A percentile compares a stretch with the other conserved stretches of the same genome.
phyloP scores from a whole-genome alignment of 2,113 vertebrate genomes.

The Hylia prasina region DNA sequence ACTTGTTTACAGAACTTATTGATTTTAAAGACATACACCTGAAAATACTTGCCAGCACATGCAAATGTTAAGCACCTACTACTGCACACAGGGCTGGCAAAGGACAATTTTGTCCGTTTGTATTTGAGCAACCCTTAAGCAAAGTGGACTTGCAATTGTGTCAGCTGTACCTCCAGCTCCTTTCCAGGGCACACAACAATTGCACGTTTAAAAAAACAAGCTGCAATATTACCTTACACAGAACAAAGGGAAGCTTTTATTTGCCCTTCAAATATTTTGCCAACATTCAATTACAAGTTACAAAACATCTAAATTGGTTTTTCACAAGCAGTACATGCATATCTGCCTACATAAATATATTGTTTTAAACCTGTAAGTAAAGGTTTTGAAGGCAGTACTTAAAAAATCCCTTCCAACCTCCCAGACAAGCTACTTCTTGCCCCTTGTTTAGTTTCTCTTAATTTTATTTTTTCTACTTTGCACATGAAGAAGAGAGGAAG shows the following conservation, averaged over 20 bases:
- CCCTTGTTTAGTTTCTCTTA: neutral
- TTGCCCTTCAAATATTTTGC: neutral
- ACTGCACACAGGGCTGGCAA: neutral
- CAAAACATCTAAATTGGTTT: neutral
- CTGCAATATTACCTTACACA: accelerated
- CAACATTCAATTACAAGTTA: neutral
- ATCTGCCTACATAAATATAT: neutral
- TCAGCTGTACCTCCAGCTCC: neutral
- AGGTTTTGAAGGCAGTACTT: neutral
- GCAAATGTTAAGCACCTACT: neutral
- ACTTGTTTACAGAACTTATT: neutral
- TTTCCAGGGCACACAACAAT: neutral
- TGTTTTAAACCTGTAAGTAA: neutral
- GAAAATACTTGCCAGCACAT: neutral
- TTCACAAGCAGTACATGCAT: neutral
- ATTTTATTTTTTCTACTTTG: neutral
- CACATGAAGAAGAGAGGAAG: neutral
- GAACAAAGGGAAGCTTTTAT: neutral
- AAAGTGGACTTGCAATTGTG: neutral
- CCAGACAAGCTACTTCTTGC: neutral
- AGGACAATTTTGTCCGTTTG: neutral
- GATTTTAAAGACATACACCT: neutral
- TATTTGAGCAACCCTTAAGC: neutral
- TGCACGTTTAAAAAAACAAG: neutral
- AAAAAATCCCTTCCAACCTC: neutral